phyloP scores from a whole-genome alignment of 2,888 invertebrate species.

The Augiades crinisus region DNA sequence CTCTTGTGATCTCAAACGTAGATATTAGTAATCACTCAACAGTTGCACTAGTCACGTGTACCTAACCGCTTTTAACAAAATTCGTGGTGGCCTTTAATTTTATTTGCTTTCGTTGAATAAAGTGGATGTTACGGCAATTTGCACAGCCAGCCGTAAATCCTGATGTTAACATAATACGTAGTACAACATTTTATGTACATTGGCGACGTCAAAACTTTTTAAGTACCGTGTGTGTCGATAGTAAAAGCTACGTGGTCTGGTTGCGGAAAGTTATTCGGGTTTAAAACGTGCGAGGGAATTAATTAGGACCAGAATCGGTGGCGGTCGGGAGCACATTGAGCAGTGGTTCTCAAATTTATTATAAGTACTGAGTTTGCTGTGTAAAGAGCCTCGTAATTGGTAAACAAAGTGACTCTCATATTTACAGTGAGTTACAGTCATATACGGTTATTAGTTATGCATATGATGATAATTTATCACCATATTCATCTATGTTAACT shows the following conservation, averaged over 20 bases:
- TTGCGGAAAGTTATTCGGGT: slow-evolving; percentile 15
- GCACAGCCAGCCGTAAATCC: slow-evolving; percentile 6
- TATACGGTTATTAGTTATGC: no score
- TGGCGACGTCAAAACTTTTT: slow-evolving; percentile 19
- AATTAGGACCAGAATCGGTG: slow-evolving; percentile 11
- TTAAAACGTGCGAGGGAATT: slow-evolving; percentile 13
- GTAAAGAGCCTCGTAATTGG: no score
- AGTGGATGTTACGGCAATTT: slow-evolving; percentile 1
- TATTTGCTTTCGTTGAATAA: background rate
- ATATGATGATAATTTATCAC: no score
- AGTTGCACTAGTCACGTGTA: no score
- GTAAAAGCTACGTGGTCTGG: slow-evolving; percentile 13
- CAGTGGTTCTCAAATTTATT: slow-evolving; percentile 2
- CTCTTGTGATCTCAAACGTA: no score
- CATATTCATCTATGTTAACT: no score
- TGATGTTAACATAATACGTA: background rate
- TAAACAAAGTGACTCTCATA: no score
- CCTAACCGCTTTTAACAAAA: no score
- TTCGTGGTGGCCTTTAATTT: no score
- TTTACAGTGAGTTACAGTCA: no score
- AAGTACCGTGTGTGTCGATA: slow-evolving; percentile 16
- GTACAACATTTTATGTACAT: slow-evolving; percentile 11
- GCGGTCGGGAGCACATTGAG: background rate
- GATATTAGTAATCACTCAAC: no score
- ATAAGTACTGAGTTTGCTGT: background rate